Conservation (phyloP, 2,888 invertebrate species). For the Unio delphinus region DNA sequence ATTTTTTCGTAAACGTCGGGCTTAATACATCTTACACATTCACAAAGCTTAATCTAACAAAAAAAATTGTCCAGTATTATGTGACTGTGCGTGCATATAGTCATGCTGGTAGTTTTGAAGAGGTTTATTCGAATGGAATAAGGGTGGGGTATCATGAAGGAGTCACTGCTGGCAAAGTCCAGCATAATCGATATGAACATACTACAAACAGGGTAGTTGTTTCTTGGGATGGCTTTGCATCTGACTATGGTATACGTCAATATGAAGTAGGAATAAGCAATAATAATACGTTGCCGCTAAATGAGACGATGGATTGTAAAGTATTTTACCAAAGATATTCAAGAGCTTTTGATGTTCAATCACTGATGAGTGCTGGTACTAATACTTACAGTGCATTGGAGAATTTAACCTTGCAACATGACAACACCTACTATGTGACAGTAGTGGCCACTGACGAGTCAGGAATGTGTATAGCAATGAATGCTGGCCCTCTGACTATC, state of each 20-base stretch:
- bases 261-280: slow-evolving; percentile 37
- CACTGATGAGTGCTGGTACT: slow-evolving; percentile 19
- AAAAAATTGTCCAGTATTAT: slow-evolving; percentile 46
- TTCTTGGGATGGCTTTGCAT: slow-evolving; percentile 41
- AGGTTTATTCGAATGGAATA: slow-evolving; percentile 54
- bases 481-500: slow-evolving; percentile 24
- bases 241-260: slow-evolving; percentile 39
- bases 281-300: slow-evolving; percentile 13
- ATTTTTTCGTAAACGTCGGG: slow-evolving; percentile 51
- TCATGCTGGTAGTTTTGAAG: slow-evolving; percentile 46
- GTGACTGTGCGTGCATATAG: slow-evolving; percentile 55
- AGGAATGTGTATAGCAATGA: slow-evolving; percentile 31
- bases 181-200: slow-evolving; percentile 20
- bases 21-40: slow-evolving; percentile 48
- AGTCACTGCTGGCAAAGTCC: slow-evolving; percentile 31
- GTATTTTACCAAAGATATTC: slow-evolving; percentile 5
- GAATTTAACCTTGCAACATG: slow-evolving; percentile 27
- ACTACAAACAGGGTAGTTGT: slow-evolving; percentile 21
- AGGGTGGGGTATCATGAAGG: slow-evolving; percentile 40
- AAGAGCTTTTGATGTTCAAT: slow-evolving; percentile 21
- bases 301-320: slow-evolving; percentile 22
- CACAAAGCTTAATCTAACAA: slow-evolving; percentile 40
- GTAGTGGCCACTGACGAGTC: slow-evolving; percentile 40
- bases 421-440: slow-evolving; percentile 28
- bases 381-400: slow-evolving; percentile 28